Evolutionary conservation across 1,140 invertebrate genomes (phyloP).

Genomic region (Camponotus floridanus): DNA sequence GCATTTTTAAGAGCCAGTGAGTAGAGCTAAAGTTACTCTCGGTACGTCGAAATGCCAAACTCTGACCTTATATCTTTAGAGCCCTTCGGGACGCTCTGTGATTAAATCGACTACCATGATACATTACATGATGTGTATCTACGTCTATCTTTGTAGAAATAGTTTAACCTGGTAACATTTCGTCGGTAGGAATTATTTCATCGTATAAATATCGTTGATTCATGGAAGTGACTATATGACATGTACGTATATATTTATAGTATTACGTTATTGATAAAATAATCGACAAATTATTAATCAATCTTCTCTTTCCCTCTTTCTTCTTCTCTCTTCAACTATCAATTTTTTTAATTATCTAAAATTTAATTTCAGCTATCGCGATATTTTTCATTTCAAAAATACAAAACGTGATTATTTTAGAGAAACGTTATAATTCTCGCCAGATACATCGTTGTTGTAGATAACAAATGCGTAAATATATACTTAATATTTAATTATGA

Average conservation of each 20-base stretch:
- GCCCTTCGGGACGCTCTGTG: constrained; percentile 78
- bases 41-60: constrained; percentile 77
- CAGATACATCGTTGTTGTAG: background rate
- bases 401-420: background rate
- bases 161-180: constrained; percentile 79
- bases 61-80: constrained; percentile 78
- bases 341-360: background rate
- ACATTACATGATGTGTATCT: constrained; percentile 15
- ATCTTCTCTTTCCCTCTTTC: background rate
- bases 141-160: constrained; percentile 15
- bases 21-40: constrained; percentile 70
- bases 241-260: no score
- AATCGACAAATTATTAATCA: background rate
- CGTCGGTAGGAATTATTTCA: constrained; percentile 8
- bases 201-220: constrained; percentile 17
- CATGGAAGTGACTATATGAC: background rate
- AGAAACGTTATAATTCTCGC: background rate
- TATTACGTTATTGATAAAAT: background rate
- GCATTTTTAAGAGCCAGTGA: constrained; percentile 79
- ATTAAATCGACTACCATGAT: constrained; percentile 76
- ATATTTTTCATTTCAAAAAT: background rate
- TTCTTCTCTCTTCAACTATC: background rate
- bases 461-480: background rate
- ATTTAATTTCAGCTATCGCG: background rate
- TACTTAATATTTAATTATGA: background rate